These are phyloP conservation scores for Lithosia quadra DNA, from an alignment of 2,888 invertebrate genomes.

Conservation along the genomic window DNA sequence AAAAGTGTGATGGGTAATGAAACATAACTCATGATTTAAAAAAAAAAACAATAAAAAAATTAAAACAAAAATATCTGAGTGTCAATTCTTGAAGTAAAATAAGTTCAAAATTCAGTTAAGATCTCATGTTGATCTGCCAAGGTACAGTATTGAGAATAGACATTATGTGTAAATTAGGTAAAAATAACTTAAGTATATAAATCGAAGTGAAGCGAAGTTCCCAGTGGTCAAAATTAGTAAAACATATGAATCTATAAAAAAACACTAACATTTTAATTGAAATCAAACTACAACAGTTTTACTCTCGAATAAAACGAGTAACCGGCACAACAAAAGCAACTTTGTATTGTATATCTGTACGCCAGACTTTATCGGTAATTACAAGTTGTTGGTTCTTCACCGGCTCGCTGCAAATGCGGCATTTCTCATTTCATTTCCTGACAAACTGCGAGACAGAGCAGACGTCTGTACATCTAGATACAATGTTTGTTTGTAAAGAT, in stretches of 20 bases:
- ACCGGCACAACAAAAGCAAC: not conserved
- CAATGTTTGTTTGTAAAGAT: not conserved
- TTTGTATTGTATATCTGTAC: not conserved
- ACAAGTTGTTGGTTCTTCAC: slow-evolving; percentile 37
- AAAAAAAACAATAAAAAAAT: no score
- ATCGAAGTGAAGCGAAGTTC: no score
- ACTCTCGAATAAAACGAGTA: not conserved
- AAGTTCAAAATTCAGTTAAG: no score
- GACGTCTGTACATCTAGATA: not conserved
- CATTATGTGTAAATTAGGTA: no score
- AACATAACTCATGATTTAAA: no score
- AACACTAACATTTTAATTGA: not conserved
- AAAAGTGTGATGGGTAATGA: no score
- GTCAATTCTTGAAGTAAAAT: no score
- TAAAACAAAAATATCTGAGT: no score
- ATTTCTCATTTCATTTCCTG: slow-evolving; percentile 38
- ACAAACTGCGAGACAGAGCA: slow-evolving; percentile 3
- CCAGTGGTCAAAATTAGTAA: not conserved
- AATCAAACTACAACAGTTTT: not conserved
- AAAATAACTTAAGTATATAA: no score
- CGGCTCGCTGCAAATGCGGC: slow-evolving; percentile 38
- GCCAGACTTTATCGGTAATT: slow-evolving; percentile 37
- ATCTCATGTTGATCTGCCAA: no score
- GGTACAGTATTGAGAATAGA: no score
- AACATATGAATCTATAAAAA: not conserved